These are phyloP conservation scores for Hoplodrina ambigua DNA, from an alignment of 2,888 invertebrate species.

Conservation along the genomic window DNA sequence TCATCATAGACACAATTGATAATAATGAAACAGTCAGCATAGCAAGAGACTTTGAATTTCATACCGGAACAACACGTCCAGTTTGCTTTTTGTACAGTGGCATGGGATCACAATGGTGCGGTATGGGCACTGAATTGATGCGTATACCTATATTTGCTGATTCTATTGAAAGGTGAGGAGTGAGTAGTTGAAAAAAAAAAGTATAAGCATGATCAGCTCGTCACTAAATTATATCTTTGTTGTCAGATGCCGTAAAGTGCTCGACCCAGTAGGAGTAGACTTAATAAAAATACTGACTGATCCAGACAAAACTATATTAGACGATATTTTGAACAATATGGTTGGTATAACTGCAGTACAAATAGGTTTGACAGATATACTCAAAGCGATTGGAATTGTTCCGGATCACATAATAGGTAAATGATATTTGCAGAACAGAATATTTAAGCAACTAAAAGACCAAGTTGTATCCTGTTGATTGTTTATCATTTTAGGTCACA, in stretches of 20 bases:
- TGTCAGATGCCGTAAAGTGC: conserved; percentile 85
- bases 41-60: conserved; percentile 4
- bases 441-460: too few species aligned
- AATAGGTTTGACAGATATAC: conserved; percentile 23
- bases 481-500: not conserved
- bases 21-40: conserved; percentile 9
- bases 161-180: conserved; percentile 16
- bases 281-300: not conserved
- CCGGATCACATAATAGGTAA: conserved; percentile 37
- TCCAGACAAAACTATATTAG: not conserved
- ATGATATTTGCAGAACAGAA: too few species aligned
- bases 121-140: conserved; percentile 5
- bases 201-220: too few species aligned
- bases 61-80: conserved; percentile 71
- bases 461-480: too few species aligned
- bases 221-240: too few species aligned
- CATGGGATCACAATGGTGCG: conserved; percentile 2
- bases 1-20: conserved; percentile 8
- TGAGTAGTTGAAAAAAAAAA: not conserved
- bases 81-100: conserved; percentile 16
- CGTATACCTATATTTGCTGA: conserved; percentile 80
- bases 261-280: conserved; percentile 78
- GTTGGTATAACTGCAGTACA: conserved; percentile 1
- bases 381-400: conserved; percentile 23
- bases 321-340: not conserved